Percentiles rank a stretch among this genome's conserved stretches.
These are phyloP conservation scores for Watsonalla cultraria DNA, from an alignment of 2,888 invertebrate species.

Conservation along the genomic window DNA sequence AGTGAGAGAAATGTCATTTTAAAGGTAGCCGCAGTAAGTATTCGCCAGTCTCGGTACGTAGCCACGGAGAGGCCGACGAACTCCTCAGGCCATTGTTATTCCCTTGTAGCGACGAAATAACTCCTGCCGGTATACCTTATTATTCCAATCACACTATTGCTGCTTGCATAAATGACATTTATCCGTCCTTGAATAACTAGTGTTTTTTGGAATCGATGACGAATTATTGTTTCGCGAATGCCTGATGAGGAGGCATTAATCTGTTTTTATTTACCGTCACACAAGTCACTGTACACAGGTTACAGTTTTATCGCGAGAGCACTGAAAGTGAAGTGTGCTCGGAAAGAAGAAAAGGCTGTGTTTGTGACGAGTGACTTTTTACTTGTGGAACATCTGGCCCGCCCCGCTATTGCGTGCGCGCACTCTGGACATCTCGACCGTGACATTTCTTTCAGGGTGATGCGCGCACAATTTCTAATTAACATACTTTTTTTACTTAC, in stretches of 20 bases:
- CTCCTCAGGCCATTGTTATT: constrained; percentile 64
- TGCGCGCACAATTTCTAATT: constrained; percentile 50
- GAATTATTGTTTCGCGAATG: background rate
- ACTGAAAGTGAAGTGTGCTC: constrained; percentile 17
- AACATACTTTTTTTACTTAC: constrained; percentile 41
- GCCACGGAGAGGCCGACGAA: constrained; percentile 65
- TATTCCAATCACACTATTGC: constrained; percentile 61
- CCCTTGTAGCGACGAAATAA: constrained; percentile 60
- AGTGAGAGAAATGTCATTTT: constrained; percentile 45
- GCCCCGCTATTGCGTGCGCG: constrained; percentile 31
- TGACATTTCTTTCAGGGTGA: constrained; percentile 63
- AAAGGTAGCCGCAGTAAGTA: constrained; percentile 41
- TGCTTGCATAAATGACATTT: constrained; percentile 52
- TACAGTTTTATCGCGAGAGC: constrained; percentile 15
- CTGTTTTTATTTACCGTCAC: background rate
- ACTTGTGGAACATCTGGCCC: constrained; percentile 31
- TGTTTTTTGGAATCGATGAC: constrained; percentile 21
- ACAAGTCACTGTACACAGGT: background rate
- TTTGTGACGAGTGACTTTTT: constrained; percentile 39
- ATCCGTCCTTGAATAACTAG: constrained; percentile 41
- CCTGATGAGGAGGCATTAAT: background rate
- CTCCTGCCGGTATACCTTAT: constrained; percentile 41
- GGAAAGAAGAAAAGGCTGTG: constrained; percentile 27
- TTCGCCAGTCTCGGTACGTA: constrained; percentile 51
- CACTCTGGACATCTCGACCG: constrained; percentile 59